Evolutionary conservation across 2,888 invertebrate species (phyloP).

Genomic region (Labia minor): DNA sequence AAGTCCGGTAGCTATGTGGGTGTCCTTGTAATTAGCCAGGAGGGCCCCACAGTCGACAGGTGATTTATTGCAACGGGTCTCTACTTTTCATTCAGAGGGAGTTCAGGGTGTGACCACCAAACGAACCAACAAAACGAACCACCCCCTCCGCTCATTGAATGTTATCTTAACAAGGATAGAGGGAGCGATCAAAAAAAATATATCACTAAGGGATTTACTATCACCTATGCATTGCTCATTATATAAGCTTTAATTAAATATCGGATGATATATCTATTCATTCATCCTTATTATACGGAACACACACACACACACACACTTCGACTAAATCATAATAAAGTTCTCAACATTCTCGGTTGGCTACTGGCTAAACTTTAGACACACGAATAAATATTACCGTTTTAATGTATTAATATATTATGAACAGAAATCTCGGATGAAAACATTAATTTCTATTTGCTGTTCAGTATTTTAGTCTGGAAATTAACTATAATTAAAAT

Average conservation of each 20-base stretch:
- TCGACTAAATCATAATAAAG: slow-evolving; percentile 1
- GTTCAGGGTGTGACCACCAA: background rate
- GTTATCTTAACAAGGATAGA: background rate
- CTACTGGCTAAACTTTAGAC: slow-evolving; percentile 1
- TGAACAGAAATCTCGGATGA: slow-evolving; percentile 7
- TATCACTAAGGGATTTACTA: background rate
- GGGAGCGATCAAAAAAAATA: background rate
- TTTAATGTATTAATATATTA: slow-evolving; percentile 13
- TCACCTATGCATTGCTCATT: slow-evolving; percentile 1
- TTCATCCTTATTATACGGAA: background rate
- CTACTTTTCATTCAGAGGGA: background rate
- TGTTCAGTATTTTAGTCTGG: background rate
- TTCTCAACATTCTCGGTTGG: background rate
- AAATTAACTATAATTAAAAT: slow-evolving; percentile 4
- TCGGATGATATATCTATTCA: background rate
- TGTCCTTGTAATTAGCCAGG: slow-evolving; percentile 18
- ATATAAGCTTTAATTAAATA: slow-evolving; percentile 13
- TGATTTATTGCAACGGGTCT: background rate
- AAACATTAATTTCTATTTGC: slow-evolving; percentile 13
- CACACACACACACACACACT: too few species aligned
- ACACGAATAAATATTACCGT: slow-evolving; percentile 7
- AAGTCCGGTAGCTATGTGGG: slow-evolving; percentile 18
- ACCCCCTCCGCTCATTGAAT: background rate
- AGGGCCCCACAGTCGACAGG: background rate
- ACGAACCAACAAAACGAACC: background rate